Evolutionary conservation across 2,113 vertebrate species (phyloP).

Genomic region (Oreocharis arfaki): DNA sequence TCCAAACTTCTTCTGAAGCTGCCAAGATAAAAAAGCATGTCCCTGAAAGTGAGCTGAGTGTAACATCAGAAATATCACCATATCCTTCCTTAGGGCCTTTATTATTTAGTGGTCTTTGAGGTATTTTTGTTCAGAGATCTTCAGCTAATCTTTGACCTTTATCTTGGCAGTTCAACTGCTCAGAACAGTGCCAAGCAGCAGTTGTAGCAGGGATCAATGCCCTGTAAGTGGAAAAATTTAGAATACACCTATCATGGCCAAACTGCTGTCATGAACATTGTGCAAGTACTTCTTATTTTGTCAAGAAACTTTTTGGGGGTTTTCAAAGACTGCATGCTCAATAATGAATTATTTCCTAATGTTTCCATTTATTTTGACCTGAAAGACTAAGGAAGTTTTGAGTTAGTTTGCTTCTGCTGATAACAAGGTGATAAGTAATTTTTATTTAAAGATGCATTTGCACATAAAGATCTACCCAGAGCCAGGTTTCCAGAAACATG

Average conservation of each 20-base stretch:
- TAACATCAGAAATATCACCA: neutral
- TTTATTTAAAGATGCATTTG: neutral
- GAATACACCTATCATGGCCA: neutral
- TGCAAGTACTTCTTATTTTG: neutral
- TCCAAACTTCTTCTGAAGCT: slow-evolving; percentile 68
- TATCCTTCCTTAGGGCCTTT: neutral
- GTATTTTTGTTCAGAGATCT: neutral
- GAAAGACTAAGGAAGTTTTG: neutral
- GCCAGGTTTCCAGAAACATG: neutral
- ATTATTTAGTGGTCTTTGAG: neutral
- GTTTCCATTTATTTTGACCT: neutral
- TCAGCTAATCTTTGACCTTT: neutral
- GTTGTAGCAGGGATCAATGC: neutral
- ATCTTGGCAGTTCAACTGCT: neutral
- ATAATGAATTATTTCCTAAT: neutral
- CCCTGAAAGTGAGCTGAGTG: neutral
- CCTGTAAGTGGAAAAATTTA: neutral
- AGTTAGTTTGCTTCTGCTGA: neutral
- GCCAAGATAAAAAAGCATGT: neutral
- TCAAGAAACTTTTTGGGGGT: neutral
- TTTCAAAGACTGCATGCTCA: neutral
- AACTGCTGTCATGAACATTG: neutral
- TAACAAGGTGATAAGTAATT: neutral
- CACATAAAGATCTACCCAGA: neutral
- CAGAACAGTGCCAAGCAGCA: neutral